A percentile compares a stretch with the other conserved stretches of the same genome.
phyloP scores from a whole-genome alignment of 1,140 invertebrate genomes.

The Euura lappo region DNA sequence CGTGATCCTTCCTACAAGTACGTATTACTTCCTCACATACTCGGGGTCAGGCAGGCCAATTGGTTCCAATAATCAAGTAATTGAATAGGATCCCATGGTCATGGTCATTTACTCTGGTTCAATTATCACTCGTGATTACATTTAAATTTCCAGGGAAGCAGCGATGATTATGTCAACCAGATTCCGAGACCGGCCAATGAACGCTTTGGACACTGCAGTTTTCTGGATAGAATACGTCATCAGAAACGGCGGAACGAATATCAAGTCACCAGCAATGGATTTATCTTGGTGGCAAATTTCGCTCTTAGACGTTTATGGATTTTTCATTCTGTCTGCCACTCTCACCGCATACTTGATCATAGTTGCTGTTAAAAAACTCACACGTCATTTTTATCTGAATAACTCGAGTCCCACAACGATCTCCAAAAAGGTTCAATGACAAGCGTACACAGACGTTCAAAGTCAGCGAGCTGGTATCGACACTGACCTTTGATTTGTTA shows the following conservation, averaged over 20 bases:
- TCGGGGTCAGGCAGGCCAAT: too few relatives aligned
- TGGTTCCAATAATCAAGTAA: too few relatives aligned
- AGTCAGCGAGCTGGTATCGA: too few relatives aligned
- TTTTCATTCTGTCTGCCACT: constrained; percentile 19
- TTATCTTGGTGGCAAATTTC: constrained; percentile 40
- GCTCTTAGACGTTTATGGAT: constrained; percentile 44
- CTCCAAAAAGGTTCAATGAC: background rate
- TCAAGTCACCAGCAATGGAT: constrained; percentile 37
- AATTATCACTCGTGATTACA: background rate
- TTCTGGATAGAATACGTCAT: constrained; percentile 65
- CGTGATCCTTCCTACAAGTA: constrained; percentile 46
- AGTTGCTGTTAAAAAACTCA: background rate
- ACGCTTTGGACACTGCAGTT: constrained; percentile 59
- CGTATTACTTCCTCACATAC: background rate
- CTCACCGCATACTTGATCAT: background rate
- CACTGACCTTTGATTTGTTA: too few relatives aligned
- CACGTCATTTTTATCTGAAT: background rate
- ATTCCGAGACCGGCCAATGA: constrained; percentile 55
- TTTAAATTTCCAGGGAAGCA: constrained; percentile 22
- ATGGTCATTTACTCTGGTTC: background rate
- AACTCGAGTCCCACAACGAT: background rate
- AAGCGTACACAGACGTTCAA: too few relatives aligned
- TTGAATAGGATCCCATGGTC: background rate
- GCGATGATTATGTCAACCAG: constrained; percentile 44
- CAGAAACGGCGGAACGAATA: constrained; percentile 49